These are phyloP conservation scores for Drosophila parthenogenetica DNA, from an alignment of 2,888 invertebrate genomes.

Conservation along the genomic window DNA sequence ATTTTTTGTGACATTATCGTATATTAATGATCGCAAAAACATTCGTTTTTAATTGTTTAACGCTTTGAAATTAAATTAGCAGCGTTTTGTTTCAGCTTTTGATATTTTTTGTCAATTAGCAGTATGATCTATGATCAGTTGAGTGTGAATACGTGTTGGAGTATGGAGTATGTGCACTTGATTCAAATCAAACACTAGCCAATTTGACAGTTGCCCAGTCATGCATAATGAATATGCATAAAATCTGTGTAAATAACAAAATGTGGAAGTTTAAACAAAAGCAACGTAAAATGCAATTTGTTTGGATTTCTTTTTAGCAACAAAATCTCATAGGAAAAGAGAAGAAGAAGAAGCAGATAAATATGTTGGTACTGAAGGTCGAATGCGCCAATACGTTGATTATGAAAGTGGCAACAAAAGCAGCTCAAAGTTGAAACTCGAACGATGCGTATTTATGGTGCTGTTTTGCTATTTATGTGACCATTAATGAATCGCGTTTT, in stretches of 20 bases:
- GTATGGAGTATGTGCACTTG: conserved; percentile 27
- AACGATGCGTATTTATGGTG: conserved; percentile 8
- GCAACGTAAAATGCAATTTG: conserved; percentile 64
- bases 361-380: conserved; percentile 69
- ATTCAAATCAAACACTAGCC: conserved; percentile 41
- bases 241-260: conserved; percentile 63
- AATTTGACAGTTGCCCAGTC: conserved; percentile 62
- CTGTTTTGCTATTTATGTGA: conserved; percentile 31
- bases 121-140: conserved; percentile 27
- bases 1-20: conserved; percentile 34
- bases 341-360: background rate
- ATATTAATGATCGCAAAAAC: conserved; percentile 21
- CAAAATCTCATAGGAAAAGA: conserved; percentile 35
- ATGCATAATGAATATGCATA: conserved; percentile 71
- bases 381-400: conserved; percentile 51
- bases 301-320: conserved; percentile 42
- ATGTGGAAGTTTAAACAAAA: conserved; percentile 46
- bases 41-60: conserved; percentile 51
- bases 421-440: conserved; percentile 37
- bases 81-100: conserved; percentile 58
- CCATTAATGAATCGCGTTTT: conserved; percentile 53
- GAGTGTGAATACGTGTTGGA: background rate
- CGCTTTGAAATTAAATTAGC: conserved; percentile 66
- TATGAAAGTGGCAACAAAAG: conserved; percentile 69
- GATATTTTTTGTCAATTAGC: conserved; percentile 48